phyloP scores from a whole-genome alignment of 2,888 invertebrate species.

The Acleris sparsana region DNA sequence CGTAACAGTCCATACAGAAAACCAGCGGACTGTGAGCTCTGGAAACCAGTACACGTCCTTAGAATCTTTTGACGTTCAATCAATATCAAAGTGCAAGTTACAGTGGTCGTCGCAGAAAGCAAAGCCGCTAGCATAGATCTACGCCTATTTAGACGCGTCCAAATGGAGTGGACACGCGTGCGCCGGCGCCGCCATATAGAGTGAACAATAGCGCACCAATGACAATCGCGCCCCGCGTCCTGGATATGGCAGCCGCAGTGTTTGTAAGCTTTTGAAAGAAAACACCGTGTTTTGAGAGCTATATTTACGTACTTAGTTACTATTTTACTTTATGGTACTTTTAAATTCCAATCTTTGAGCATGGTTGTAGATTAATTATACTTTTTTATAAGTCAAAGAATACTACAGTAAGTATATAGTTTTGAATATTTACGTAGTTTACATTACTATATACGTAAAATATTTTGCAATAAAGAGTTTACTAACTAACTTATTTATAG shows the following conservation, averaged over 20 bases:
- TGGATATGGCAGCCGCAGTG: slow-evolving; percentile 58
- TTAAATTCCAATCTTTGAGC: too few species aligned
- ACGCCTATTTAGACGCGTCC: slow-evolving; percentile 79
- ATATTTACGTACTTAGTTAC: background rate
- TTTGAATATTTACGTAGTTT: too few species aligned
- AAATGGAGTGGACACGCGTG: slow-evolving; percentile 65
- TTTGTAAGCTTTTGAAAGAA: slow-evolving; percentile 11
- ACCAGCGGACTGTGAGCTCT: slow-evolving; percentile 56
- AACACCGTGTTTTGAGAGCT: slow-evolving; percentile 8
- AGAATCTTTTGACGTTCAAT: slow-evolving; percentile 26
- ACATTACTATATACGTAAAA: too few species aligned
- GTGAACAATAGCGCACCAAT: slow-evolving; percentile 73
- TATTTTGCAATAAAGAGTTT: too few species aligned
- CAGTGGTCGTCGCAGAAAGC: slow-evolving; percentile 63
- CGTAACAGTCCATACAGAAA: slow-evolving; percentile 64
- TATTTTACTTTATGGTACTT: background rate
- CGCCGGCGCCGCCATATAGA: slow-evolving; percentile 78
- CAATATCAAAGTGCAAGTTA: slow-evolving; percentile 46
- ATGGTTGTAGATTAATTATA: too few species aligned
- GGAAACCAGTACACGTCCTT: slow-evolving; percentile 35
- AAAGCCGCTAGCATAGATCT: slow-evolving; percentile 77
- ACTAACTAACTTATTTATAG: too few species aligned
- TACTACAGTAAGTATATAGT: too few species aligned
- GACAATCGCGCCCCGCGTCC: slow-evolving; percentile 53
- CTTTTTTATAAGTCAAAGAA: too few species aligned